Base-by-base conservation (phyloP, 2,113 vertebrate species). In the Campylorhamphus procurvoides region DNA sequence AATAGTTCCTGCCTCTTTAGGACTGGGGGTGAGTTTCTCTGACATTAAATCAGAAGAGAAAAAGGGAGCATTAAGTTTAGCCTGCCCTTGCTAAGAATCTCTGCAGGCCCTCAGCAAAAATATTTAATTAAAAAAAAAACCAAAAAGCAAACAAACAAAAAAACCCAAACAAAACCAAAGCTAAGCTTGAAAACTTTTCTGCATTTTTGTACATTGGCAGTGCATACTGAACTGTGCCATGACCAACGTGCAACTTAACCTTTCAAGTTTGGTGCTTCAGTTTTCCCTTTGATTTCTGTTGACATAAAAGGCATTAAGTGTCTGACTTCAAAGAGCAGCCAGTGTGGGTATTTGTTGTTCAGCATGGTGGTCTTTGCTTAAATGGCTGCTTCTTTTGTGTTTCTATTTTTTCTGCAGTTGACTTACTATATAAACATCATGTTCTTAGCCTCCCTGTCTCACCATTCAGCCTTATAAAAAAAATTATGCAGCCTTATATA, bases 281-380 rank as follows among this genome's bases (percentile, higher is more conserved):
- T 72, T 85, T 91, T 87, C 71, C 44, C 87, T 96, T 75, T 91
- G 62, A 79, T 93, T 94, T 90, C 86, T 71, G 77, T 55, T 79
- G 82, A 94, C 86, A 86, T 78, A 59, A 93, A 91, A 93, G 56
- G 55, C 71, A 95, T 84, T 77, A 85, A 84, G 78, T 58, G n/a
- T 76, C 84, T 77, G 24, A 89, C 63, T 96, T 96, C 87, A 94
- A 96, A 96, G 93, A 89, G 27, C 14, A 76, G 59, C 10, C 46
- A 84, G 40, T 8, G n/a, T 44, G 47, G 79, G 29, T 93, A 91
- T 69, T 79, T 92, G 74, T 74, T 89, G 81, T 93, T 87, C 52
- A 91, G 56, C 90, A 52, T 29, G 92, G 94, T 92, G 89, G 86
- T 74, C 90, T 78, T 80, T 40, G 42, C 81, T 88, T 53, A 77